Evolutionary conservation across 2,113 vertebrate genomes (phyloP), one percentile per base, ranked within the genome.

Genomic region (Siniperca chuatsi): DNA sequence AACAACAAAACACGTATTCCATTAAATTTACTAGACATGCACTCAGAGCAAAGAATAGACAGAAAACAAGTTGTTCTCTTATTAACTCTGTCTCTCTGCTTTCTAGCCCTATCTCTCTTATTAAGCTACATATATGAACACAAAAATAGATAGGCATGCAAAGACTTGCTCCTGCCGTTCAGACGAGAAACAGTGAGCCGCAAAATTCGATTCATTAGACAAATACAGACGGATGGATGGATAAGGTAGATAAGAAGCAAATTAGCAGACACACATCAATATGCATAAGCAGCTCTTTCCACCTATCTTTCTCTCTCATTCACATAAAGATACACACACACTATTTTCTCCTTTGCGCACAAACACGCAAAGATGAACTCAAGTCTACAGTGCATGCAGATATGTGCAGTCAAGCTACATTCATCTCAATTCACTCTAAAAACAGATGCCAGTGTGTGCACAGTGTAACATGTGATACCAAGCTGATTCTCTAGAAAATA

Each of bases 141-240:
- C 80, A 88, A 82, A 86, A 87, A 91, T 81, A 90, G 68, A 89
- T 48, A 89, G 73, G 73, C 78, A 87, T 40, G 48, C 35, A 81
- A 61, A 86, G 70, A 80, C 83, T 77, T 23, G 48, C 68, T 90
- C 72, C 81, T 54, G 52, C 85, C 46, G 62, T 78, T 88, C 91
- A 87, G 83, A 91, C 20, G 52, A 81, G 83, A 91, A 84, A 93
- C 85, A 90, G 73, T 65, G 87, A 94, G 90, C 78, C 52, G 52
- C 86, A 86, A 86, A 92, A 92, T 92, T 93, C 8, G 37, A 94
- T 94, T 95, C 90, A 95, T 95, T 93, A 95, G 84, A 93, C 91
- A 94, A 95, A 94, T 91, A 93, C 89, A 93, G 92, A 93, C 25
- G 90, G 91, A 93, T 92, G 90, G 89, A 93, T 88, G 89, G 93